Evolutionary conservation across 2,797 vertebrate species (phyloP).

Genomic region (Prunella strophiata): DNA sequence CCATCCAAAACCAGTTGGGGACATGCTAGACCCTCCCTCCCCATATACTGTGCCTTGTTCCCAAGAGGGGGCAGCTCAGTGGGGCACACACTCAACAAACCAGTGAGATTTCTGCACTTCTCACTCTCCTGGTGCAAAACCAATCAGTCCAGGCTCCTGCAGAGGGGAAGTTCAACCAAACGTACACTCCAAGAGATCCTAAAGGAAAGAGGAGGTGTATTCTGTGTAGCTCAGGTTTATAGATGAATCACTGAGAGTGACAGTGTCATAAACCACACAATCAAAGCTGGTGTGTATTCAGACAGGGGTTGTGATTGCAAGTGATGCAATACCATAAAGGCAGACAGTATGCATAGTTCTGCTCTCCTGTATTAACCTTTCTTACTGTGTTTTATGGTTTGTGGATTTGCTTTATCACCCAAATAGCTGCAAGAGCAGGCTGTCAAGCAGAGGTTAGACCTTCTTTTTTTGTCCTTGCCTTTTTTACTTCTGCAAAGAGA

Average conservation of each 20-base stretch:
- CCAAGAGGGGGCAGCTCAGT: neutral
- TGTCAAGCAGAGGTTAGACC: neutral
- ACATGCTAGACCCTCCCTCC: rapidly evolving
- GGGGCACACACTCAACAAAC: neutral
- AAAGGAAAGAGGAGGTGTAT: neutral
- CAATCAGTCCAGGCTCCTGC: neutral
- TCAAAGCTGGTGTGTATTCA: constrained; percentile 8
- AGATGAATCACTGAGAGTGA: neutral
- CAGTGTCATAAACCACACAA: neutral
- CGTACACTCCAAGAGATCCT: neutral
- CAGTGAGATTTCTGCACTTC: neutral
- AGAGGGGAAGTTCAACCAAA: neutral
- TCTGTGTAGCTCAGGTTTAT: neutral
- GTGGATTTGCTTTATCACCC: neutral
- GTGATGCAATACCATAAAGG: neutral
- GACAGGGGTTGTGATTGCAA: neutral
- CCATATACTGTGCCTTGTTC: neutral
- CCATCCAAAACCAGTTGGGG: neutral
- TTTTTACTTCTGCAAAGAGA: neutral
- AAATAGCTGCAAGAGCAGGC: neutral
- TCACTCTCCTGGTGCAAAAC: neutral
- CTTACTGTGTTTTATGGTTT: neutral
- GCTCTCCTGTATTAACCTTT: neutral
- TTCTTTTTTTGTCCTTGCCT: neutral
- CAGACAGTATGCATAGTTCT: neutral